Conservation (phyloP, 2,888 invertebrate species). For the Drymonia ruficornis region DNA sequence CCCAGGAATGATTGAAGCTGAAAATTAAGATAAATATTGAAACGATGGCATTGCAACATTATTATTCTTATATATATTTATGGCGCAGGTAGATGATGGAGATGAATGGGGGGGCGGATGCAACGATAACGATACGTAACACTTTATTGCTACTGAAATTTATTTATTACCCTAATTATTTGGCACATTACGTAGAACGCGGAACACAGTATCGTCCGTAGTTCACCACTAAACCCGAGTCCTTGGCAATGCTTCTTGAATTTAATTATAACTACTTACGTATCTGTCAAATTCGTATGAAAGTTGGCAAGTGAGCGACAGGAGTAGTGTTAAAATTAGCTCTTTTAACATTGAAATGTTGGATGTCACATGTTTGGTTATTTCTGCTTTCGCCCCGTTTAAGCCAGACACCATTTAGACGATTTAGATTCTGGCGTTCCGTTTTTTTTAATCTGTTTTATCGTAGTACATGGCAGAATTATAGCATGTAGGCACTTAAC, state of each 20-base stretch:
- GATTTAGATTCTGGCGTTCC: not conserved
- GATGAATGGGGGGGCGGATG: too few species aligned
- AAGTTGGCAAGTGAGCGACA: constrained; percentile 76
- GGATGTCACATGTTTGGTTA: constrained; percentile 42
- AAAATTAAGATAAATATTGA: constrained; percentile 14
- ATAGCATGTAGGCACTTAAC: too few species aligned
- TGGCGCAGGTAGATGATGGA: too few species aligned
- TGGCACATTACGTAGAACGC: constrained; percentile 9
- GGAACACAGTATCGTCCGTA: constrained; percentile 17
- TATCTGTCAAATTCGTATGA: constrained; percentile 76
- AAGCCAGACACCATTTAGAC: constrained; percentile 1
- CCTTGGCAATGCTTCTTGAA: constrained; percentile 80
- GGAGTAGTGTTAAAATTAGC: constrained; percentile 65
- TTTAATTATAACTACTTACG: constrained; percentile 76
- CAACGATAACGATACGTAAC: too few species aligned
- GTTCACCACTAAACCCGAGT: constrained; percentile 30
- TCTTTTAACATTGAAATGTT: constrained; percentile 65
- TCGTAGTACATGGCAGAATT: too few species aligned
- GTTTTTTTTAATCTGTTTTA: not conserved
- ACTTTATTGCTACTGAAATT: too few species aligned
- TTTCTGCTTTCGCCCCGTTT: constrained; percentile 19
- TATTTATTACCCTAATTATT: constrained; percentile 3
- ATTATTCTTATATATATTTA: too few species aligned
- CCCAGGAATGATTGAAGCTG: constrained; percentile 19
- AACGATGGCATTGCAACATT: too few species aligned